Evolutionary conservation across 2,113 vertebrate species (phyloP), one percentile per base, ranked within the genome.

Genomic region (Melanostigma gelatinosum): DNA sequence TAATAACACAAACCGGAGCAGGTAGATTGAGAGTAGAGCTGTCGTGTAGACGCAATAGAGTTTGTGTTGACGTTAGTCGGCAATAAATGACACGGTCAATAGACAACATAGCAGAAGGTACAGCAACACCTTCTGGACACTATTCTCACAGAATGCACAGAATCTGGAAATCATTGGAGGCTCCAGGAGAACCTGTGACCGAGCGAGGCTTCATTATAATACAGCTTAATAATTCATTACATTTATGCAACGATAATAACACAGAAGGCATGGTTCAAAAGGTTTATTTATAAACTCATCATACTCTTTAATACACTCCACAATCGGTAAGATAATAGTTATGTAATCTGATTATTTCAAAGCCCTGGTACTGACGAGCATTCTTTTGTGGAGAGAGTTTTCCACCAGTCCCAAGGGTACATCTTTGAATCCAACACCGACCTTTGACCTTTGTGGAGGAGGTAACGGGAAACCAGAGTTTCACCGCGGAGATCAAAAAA

Each of bases 371-470:
- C 54, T 27, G 12, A 29, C 34, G 22, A 46, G 61, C 22, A 20
- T 44, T 46, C 36, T 36, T 29, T 27, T 29, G 22, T 77, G 52
- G 40, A 54, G 20, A 18, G 46, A 48, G 60, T 79, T 63, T 64
- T 24, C 42, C 61, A 4, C n/a, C 22, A 60, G 34, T 85, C 77
- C 7, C 61, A 44, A 12, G 29, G 68, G 50, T 40, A 24, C 68
- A 38, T 18, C 46, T 60, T 40, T 79, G 36, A 65, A 74, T 66
- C 72, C 54, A 44, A 65, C 61, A 9, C 20, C 68, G n/a, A 83
- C 58, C 71, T 76, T 44, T 85, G 75, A 76, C 71, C 72, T 77
- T 27, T 79, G 72, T 5, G 48, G 52, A 75, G 82, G 62, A 61
- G 72, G 40, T 38, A n/a, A 20, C 54, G 22, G 44, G 54, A 63